Evolutionary conservation across 2,888 invertebrate species (phyloP), one percentile per base, ranked within the genome.

Genomic region (Adineta ricciae): DNA sequence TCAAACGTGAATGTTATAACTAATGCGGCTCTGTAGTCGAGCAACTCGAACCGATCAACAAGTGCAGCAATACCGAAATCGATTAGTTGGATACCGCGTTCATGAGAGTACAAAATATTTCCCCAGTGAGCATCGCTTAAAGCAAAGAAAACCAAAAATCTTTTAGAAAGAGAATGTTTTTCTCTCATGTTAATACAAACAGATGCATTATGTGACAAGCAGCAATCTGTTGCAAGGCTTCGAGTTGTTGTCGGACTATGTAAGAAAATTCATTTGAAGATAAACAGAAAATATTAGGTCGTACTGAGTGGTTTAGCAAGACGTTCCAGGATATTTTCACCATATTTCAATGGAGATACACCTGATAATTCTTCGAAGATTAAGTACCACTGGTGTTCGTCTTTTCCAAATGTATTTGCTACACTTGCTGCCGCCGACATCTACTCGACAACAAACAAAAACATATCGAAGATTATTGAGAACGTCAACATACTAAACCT

Each of bases 101-200:
- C 64, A 32, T 11, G 24, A 64, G 64, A 64, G 19, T 64, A 64
- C 7, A 64, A 64, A 32, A 64, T 64, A 64, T 64, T 64, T 3
- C 64, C 64, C 64, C 64, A 64, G 32, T 64, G 64, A 32, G 64
- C 64, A 64, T 64, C 64, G 32, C 64, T 64, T n/a, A n/a, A n/a
- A n/a, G n/a, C n/a, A n/a, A n/a, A n/a, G n/a, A n/a, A n/a, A n/a
- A n/a, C n/a, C n/a, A n/a, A n/a, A n/a, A n/a, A n/a, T n/a, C n/a
- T 50, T 50, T 50, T 50, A 19, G 16, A 2, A 64, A 27, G 32
- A 4, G 2, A 19, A 19, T 16, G 16, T 46, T 11, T 46, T 46
- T 46, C 11, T 46, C 11, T 46, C 11, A 46, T 46, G 8, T 0
- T 19, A 19, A 64, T 32, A 64, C 64, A 27, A 64, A 64, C 64